A percentile compares a stretch with the other conserved stretches of the same genome.
Evolutionary conservation across 1,140 invertebrate genomes (phyloP).

Genomic region (Panulirus ornatus): DNA sequence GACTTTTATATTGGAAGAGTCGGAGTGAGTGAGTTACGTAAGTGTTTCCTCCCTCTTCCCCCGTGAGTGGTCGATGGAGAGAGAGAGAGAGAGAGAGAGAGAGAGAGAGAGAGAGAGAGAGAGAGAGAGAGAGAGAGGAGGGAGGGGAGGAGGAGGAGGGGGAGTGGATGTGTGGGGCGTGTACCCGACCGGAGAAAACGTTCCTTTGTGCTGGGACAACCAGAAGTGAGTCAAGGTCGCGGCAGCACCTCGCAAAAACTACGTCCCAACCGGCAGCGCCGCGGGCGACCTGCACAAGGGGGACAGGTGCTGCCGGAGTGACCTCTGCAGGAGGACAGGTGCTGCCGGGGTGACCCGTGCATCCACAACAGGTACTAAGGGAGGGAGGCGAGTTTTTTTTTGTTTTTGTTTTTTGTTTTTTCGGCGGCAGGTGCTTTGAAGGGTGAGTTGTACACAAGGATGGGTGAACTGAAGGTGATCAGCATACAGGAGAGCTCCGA

Average conservation of each 20-base stretch:
- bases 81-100: no score
- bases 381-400: no score
- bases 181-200: neutral
- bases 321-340: constrained; percentile 17
- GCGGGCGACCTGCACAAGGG: neutral
- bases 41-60: no score
- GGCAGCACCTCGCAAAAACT: constrained; percentile 7
- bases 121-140: neutral
- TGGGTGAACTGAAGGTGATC: no score
- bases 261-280: neutral
- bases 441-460: no score
- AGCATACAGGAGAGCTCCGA: no score
- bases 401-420: no score
- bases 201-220: constrained; percentile 56
- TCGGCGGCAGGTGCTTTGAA: no score
- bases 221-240: constrained; percentile 57
- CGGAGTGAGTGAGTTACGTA: neutral
- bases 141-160: constrained; percentile 2
- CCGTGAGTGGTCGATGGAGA: no score
- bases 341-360: constrained; percentile 28
- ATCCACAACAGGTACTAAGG: no score
- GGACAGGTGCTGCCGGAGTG: constrained; percentile 39
- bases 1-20: neutral
- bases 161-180: neutral
- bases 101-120: neutral